A percentile compares a stretch with the other conserved stretches of the same genome.
Evolutionary conservation across 2,113 vertebrate genomes (phyloP).

Genomic region (Illadopsis cleaveri): DNA sequence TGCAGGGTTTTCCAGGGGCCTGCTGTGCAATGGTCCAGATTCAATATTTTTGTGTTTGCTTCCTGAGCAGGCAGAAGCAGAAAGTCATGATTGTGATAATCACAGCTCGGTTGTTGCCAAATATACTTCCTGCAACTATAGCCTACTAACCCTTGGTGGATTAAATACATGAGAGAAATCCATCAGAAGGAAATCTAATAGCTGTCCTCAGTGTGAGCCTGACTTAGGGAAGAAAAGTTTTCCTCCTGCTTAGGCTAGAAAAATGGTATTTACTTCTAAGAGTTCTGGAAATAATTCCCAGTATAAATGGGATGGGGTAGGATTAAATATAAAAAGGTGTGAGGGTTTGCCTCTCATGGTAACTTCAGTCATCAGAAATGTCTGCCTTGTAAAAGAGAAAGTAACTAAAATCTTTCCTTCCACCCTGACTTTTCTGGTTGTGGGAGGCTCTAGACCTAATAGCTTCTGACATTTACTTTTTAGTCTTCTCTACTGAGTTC

Average conservation of each 20-base stretch:
- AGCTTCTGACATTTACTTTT: background rate
- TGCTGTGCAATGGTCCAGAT: background rate
- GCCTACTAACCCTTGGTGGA: background rate
- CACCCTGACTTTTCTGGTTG: background rate
- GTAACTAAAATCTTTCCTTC: background rate
- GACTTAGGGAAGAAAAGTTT: background rate
- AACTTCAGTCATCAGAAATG: background rate
- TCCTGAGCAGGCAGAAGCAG: background rate
- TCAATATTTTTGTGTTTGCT: background rate
- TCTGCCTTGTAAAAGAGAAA: background rate
- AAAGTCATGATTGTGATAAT: background rate
- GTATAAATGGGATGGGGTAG: background rate
- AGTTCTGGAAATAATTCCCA: background rate
- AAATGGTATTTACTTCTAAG: background rate
- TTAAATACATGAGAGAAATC: constrained; percentile 28
- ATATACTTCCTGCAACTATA: background rate
- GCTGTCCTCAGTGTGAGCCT: background rate
- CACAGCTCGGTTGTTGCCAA: background rate
- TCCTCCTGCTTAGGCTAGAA: background rate
- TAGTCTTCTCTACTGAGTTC: background rate
- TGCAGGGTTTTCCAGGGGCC: background rate
- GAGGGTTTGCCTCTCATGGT: background rate
- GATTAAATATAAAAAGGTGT: background rate
- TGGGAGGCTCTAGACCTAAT: background rate
- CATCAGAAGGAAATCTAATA: background rate